Evolutionary conservation across 2,113 vertebrate species (phyloP).

Genomic region (Labrus mixtus): DNA sequence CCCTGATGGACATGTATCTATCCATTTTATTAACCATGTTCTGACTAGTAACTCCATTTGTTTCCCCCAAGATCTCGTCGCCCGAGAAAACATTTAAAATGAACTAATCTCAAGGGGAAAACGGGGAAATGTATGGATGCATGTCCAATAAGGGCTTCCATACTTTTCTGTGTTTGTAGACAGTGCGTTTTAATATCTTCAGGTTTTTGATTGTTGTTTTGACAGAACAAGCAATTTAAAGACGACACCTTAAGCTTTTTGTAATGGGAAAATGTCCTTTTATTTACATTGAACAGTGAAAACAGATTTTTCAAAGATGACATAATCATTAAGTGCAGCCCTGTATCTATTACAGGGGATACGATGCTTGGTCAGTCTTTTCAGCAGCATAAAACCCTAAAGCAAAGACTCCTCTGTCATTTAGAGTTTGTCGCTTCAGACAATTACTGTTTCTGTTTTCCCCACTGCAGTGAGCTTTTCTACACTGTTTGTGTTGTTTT

Average conservation of each 20-base stretch:
- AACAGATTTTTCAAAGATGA: conserved; percentile 25
- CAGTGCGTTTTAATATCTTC: not conserved
- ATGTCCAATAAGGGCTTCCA: no score
- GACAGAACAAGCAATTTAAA: conserved; percentile 20
- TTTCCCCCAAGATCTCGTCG: no score
- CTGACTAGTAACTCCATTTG: no score
- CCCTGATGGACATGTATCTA: no score
- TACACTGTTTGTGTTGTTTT: conserved; percentile 46
- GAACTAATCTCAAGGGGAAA: no score
- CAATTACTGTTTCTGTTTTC: conserved; percentile 30
- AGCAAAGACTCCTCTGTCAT: conserved; percentile 1
- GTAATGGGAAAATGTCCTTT: not conserved
- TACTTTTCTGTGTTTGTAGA: conserved; percentile 22
- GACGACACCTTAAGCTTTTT: not conserved
- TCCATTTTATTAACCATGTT: no score
- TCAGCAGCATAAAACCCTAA: conserved; percentile 33
- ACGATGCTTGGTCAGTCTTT: conserved; percentile 5
- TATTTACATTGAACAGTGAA: not conserved
- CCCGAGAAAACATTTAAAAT: no score
- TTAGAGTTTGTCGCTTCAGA: conserved; percentile 4
- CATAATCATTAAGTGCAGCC: conserved; percentile 19
- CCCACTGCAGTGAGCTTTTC: conserved; percentile 56
- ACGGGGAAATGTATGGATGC: no score
- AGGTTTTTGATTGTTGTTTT: conserved; percentile 8
- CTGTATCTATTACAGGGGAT: conserved; percentile 9